These are phyloP conservation scores for Lophotriccus pileatus DNA, from an alignment of 2,797 vertebrate species.

Conservation along the genomic window DNA sequence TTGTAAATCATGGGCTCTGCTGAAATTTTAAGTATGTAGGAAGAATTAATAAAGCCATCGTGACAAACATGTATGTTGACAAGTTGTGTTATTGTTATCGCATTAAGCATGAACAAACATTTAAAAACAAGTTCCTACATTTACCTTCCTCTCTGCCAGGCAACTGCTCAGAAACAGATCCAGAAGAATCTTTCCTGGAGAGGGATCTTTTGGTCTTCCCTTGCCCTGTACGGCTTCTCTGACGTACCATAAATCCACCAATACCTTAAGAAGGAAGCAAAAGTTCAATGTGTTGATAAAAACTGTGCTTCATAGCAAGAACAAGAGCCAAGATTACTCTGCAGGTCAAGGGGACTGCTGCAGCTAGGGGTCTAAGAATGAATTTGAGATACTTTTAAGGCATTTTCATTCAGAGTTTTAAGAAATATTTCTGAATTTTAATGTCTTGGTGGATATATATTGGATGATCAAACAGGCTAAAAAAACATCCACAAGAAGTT, in stretches of 20 bases:
- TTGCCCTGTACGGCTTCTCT: conserved; percentile 92
- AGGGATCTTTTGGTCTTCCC: conserved; percentile 89
- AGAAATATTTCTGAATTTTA: neutral
- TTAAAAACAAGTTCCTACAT: conserved; percentile 4
- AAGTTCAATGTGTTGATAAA: neutral
- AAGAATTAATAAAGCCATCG: neutral
- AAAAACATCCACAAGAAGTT: neutral
- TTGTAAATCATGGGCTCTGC: neutral
- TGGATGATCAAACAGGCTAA: neutral
- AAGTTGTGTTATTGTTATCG: neutral
- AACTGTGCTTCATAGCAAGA: neutral
- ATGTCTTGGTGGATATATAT: neutral
- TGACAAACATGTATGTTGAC: neutral
- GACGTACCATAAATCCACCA: conserved; percentile 98
- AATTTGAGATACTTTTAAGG: neutral
- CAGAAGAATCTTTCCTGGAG: conserved; percentile 93
- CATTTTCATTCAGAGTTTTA: neutral
- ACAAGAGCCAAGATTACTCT: neutral
- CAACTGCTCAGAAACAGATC: conserved; percentile 89
- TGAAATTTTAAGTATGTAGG: neutral
- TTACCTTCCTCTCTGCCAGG: conserved; percentile 89
- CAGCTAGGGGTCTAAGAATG: neutral
- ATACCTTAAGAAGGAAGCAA: conserved; percentile 81
- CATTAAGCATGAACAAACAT: neutral
- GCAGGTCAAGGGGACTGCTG: neutral